Evolutionary conservation across 2,113 vertebrate genomes (phyloP).

Genomic region (Trichomycterus rosablanca): DNA sequence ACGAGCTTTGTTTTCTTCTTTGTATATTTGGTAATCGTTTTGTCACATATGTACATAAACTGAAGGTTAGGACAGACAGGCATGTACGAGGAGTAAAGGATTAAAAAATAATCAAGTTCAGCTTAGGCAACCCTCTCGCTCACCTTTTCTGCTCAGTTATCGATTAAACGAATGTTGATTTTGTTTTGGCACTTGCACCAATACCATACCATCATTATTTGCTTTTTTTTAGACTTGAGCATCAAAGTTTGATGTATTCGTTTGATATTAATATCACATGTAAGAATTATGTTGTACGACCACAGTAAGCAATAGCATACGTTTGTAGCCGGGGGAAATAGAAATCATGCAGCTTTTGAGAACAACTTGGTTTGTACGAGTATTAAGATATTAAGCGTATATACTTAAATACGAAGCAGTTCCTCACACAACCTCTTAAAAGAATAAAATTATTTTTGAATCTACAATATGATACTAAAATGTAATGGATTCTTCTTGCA

Average conservation of each 20-base stretch:
- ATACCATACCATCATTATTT: too few species aligned
- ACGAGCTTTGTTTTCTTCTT: conserved; percentile 82
- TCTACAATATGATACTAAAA: conserved; percentile 96
- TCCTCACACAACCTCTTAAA: conserved; percentile 54
- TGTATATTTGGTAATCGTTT: conserved; percentile 98
- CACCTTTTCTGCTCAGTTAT: too few species aligned
- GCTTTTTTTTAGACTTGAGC: too few species aligned
- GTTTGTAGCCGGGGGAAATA: conserved; percentile 77
- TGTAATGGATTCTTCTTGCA: conserved; percentile 99
- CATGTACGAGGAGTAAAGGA: conserved; percentile 78
- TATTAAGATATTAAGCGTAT: conserved; percentile 79
- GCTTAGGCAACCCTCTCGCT: too few species aligned
- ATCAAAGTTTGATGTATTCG: conserved; percentile 98
- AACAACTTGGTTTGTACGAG: conserved; percentile 52
- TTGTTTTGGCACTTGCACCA: conserved; percentile 97
- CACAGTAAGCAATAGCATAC: conserved; percentile 98
- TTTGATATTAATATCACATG: conserved; percentile 73
- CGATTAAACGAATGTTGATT: too few species aligned
- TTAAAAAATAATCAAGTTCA: conserved; percentile 36
- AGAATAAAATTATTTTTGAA: conserved; percentile 92
- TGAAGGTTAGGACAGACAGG: conserved; percentile 88
- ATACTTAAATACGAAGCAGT: conserved; percentile 62
- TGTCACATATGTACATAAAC: conserved; percentile 99
- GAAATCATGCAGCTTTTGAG: conserved; percentile 36
- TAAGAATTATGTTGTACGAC: conserved; percentile 92